These are phyloP conservation scores for Takifugu flavidus DNA, from an alignment of 2,113 vertebrate genomes.

Conservation along the genomic window DNA sequence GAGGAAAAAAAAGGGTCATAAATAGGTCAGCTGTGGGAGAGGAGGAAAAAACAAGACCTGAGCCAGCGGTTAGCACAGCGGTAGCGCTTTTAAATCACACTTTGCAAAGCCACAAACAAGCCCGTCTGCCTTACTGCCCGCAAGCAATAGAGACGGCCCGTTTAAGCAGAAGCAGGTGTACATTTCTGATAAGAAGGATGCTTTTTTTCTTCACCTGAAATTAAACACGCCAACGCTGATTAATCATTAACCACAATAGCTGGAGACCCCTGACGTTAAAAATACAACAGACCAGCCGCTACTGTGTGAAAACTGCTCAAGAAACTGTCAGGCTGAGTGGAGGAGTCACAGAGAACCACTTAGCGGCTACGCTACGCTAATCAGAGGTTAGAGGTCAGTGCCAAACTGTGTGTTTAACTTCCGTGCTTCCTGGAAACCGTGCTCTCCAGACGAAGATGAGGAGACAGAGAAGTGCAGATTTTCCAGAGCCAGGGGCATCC, in stretches of 20 bases:
- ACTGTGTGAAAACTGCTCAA: conserved; percentile 50
- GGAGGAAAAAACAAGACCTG: conserved; percentile 40
- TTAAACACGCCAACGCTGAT: conserved; percentile 1
- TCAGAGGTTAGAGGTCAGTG: conserved; percentile 61
- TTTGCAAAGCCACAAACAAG: conserved; percentile 40
- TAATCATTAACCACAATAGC: conserved; percentile 27
- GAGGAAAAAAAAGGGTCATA: conserved; percentile 60
- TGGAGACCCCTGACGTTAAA: conserved; percentile 20
- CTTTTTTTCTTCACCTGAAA: conserved; percentile 3
- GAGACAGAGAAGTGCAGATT: conserved; percentile 49
- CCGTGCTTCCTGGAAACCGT: conserved; percentile 66
- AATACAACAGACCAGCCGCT: conserved; percentile 30
- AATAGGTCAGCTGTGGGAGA: conserved; percentile 59
- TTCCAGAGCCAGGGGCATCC: conserved; percentile 58
- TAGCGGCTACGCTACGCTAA: conserved; percentile 63
- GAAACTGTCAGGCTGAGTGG: conserved; percentile 35
- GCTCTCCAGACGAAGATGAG: conserved; percentile 60
- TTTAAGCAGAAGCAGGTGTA: not conserved
- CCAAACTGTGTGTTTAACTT: conserved; percentile 65
- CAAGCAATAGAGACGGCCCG: not conserved
- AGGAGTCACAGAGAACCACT: conserved; percentile 55
- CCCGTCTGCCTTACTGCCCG: not conserved
- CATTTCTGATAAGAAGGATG: conserved; percentile 1
- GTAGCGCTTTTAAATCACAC: conserved; percentile 32
- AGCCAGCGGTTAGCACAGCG: conserved; percentile 32